These are phyloP conservation scores for Brienomyrus longianalis DNA, from an alignment of 2,113 vertebrate species.

Conservation along the genomic window DNA sequence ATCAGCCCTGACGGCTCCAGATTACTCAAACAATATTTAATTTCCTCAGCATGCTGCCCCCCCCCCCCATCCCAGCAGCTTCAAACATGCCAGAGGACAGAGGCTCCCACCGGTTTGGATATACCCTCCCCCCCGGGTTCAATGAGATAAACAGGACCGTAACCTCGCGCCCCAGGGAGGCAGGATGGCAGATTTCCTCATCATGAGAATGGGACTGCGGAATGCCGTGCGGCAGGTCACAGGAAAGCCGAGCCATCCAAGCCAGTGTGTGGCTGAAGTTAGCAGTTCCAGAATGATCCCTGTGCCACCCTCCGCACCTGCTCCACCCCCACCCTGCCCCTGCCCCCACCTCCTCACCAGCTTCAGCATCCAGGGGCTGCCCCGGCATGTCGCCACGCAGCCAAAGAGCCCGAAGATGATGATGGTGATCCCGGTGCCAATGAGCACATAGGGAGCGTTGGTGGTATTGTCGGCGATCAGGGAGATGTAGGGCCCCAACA, in stretches of 20 bases:
- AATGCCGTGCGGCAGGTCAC: background rate
- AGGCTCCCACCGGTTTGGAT: background rate
- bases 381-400: conserved; percentile 94
- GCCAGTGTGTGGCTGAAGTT: background rate
- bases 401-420: conserved; percentile 95
- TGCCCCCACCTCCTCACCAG: conserved; percentile 68
- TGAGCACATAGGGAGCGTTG: conserved; percentile 95
- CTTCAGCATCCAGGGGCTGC: conserved; percentile 99
- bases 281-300: background rate
- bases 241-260: background rate
- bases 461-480: conserved; percentile 97
- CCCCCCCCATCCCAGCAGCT: background rate
- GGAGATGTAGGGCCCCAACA: conserved; percentile 92
- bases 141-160: background rate
- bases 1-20: conserved; percentile 3
- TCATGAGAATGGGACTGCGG: background rate
- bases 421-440: conserved; percentile 92
- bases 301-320: background rate
- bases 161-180: background rate
- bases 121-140: background rate
- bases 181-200: background rate
- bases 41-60: conserved; percentile 1
- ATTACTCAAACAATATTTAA: conserved; percentile 13
- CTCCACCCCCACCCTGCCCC: too few species aligned
- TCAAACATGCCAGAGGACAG: background rate